Evolutionary conservation across 2,797 vertebrate species (phyloP), one percentile per base, ranked within the genome.

Genomic region (Petrocephalus sullivani): DNA sequence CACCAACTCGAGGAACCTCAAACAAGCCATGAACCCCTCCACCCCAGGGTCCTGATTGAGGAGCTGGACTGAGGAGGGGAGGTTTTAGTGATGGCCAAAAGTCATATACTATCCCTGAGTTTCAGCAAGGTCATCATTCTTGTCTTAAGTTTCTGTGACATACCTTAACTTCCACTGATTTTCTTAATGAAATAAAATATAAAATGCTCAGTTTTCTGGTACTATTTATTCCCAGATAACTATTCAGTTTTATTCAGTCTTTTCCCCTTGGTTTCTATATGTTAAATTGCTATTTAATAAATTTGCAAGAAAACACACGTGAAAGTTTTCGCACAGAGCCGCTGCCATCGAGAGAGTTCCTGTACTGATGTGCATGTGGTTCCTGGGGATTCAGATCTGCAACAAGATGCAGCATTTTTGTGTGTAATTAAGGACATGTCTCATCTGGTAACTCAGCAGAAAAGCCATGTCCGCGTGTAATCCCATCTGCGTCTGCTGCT

Each of bases 31-130:
- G 64, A 16, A 0, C 23, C 88, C 19, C 89, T 78, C 57, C 87
- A 87, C 81, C 87, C 88, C 56, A 83, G 19, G 3, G 89, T 90
- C 87, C 89, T 96, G 86, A 95, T 96, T 56, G 94, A 96, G 89
- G 95, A 96, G 88, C 87, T 96, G 51, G 93, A 96, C 3, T 95
- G 84, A 95, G 8, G 14, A n/a, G 21, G 28, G 19, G 6, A 86
- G 54, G 28, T 60, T 41, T 86, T n/a, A 33, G 7, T 58, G 21
- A 51, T 33, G 8, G 16, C 53, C 54, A 85, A 3, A 53, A 49
- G 46, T 49, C 41, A 78, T 78, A 46, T 46, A 78, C 75, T n/a
- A 1, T 75, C 33, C 19, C 14, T 46, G 16, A 78, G 7, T 78
- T 81, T 49, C 75, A 49, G 41, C 16, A 81, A 46, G 33, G 37